These are phyloP conservation scores for Drosophila histrio DNA, from an alignment of 2,888 invertebrate species.

Conservation along the genomic window DNA sequence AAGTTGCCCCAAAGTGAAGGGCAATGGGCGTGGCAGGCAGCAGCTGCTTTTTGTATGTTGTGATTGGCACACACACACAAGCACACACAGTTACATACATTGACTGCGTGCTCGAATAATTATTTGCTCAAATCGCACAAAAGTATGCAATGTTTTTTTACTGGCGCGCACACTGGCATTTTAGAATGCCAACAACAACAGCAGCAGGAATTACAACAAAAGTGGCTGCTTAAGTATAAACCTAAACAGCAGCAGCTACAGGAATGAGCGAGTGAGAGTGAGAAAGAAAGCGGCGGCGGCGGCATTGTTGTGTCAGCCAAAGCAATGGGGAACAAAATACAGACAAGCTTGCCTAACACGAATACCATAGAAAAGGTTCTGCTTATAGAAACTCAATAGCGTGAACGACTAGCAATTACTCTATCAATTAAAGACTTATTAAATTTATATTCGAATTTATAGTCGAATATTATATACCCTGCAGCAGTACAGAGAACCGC, in stretches of 20 bases:
- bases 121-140: constrained; percentile 70
- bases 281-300: background rate
- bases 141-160: constrained; percentile 58
- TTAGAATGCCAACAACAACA: constrained; percentile 17
- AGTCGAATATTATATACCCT: no score
- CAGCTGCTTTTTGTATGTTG: constrained; percentile 23
- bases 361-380: background rate
- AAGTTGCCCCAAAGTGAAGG: constrained; percentile 27
- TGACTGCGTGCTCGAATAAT: constrained; percentile 39
- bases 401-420: background rate
- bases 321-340: no score
- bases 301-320: background rate
- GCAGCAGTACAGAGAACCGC: no score
- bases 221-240: constrained; percentile 8
- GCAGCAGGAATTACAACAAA: constrained; percentile 12
- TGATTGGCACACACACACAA: constrained; percentile 19
- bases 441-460: no score
- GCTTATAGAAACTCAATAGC: no score
- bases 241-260: background rate
- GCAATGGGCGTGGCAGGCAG: constrained; percentile 41
- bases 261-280: background rate
- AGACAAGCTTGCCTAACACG: background rate
- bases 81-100: background rate
- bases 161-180: constrained; percentile 24
- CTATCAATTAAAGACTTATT: no score